phyloP scores from a whole-genome alignment of 2,888 invertebrate genomes.

The Thera obeliscata region DNA sequence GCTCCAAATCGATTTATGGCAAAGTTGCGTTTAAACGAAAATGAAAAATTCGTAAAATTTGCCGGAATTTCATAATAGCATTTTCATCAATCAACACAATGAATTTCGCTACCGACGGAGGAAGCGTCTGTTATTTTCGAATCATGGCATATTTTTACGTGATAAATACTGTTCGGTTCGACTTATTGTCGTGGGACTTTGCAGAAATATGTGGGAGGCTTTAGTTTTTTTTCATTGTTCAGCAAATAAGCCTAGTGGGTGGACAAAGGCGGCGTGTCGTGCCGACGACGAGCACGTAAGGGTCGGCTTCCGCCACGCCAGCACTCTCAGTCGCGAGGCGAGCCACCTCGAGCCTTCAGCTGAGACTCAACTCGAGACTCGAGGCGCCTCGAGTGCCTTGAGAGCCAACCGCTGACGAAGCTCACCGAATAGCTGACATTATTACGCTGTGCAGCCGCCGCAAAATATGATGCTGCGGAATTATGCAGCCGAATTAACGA shows the following conservation, averaged over 20 bases:
- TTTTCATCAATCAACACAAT: conserved; percentile 79
- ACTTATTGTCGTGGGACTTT: conserved; percentile 55
- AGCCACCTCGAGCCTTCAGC: conserved; percentile 65
- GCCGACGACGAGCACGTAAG: conserved; percentile 75
- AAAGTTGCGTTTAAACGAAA: conserved; percentile 69
- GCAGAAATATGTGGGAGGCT: conserved; percentile 70
- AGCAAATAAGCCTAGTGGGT: conserved; percentile 84
- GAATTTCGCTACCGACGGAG: conserved; percentile 65
- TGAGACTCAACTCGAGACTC: conserved; percentile 59
- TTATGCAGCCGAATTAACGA: conserved; percentile 55
- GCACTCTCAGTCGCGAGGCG: conserved; percentile 70
- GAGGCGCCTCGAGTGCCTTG: conserved; percentile 67
- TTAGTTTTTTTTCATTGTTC: conserved; percentile 82
- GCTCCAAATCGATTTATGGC: conserved; percentile 72
- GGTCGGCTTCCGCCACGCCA: conserved; percentile 81
- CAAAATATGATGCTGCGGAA: conserved; percentile 65
- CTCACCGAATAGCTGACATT: conserved; percentile 74
- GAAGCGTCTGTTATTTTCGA: conserved; percentile 63
- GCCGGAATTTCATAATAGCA: conserved; percentile 71
- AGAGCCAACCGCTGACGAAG: conserved; percentile 77
- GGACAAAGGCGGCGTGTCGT: conserved; percentile 82
- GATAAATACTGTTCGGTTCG: conserved; percentile 60
- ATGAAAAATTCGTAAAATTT: conserved; percentile 76
- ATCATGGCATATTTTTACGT: conserved; percentile 62
- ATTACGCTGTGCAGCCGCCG: conserved; percentile 69